Evolutionary conservation across 1,140 invertebrate species (phyloP).

Genomic region (Eciton burchellii): DNA sequence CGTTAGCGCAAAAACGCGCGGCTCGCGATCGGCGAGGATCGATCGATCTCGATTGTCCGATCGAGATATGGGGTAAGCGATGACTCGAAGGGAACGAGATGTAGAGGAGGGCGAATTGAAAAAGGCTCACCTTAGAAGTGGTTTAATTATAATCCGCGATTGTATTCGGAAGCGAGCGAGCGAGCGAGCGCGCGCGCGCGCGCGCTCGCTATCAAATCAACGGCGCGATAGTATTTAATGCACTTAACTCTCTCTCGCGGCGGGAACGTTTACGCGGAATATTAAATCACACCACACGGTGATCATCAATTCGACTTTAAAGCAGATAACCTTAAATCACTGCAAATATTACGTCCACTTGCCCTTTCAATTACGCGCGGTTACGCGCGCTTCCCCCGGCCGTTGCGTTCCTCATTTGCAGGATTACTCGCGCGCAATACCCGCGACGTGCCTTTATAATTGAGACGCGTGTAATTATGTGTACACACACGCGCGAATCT

Average conservation of each 20-base stretch:
- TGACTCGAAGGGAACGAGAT: background rate
- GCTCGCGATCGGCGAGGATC: background rate
- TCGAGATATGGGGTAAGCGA: no score
- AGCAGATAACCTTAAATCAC: slow-evolving; percentile 52
- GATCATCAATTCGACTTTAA: slow-evolving; percentile 49
- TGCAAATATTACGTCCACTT: slow-evolving; percentile 36
- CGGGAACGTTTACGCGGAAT: slow-evolving; percentile 6
- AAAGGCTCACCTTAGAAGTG: background rate
- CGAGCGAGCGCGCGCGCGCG: no score
- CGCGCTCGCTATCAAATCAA: slow-evolving; percentile 7
- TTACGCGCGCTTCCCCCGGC: slow-evolving; percentile 21
- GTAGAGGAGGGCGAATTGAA: background rate
- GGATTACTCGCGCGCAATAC: background rate
- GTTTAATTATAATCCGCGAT: slow-evolving; percentile 6
- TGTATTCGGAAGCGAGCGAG: no score
- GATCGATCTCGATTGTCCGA: slow-evolving; percentile 12
- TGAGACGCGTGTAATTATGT: background rate
- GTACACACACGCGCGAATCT: no score
- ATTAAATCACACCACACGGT: slow-evolving; percentile 39
- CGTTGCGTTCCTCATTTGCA: slow-evolving; percentile 47
- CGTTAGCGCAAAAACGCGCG: slow-evolving; percentile 37
- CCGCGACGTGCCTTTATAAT: background rate
- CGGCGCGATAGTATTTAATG: slow-evolving; percentile 28
- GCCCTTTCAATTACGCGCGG: slow-evolving; percentile 41
- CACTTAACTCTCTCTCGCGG: background rate